Evolutionary conservation across 2,113 vertebrate genomes (phyloP), one percentile per base, ranked within the genome.

Genomic region (Muntiacus muntjak): DNA sequence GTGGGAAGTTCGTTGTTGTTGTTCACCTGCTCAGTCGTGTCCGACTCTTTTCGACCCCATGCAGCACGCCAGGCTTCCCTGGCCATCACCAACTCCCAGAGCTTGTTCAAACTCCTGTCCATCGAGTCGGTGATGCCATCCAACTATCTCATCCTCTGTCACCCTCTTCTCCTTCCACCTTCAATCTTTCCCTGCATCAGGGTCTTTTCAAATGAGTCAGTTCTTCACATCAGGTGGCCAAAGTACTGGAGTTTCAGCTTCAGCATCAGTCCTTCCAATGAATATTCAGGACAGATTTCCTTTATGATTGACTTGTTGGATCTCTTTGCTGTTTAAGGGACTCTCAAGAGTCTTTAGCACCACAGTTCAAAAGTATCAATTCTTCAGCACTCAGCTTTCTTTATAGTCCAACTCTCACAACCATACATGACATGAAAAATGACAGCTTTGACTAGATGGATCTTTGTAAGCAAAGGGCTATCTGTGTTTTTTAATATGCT

Each of bases 71-170:
- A 43, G 71, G 21, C 36, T 26, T 14, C 36, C 71, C 36, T 76
- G 40, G 43, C 71, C 71, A 26, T 76, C 40, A 15, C 40, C 40
- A 76, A 7, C 40, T 76, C 71, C 71, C 0, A 0, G 36, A 26
- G 40, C 36, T 43, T 43, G 12, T 6, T 76, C 71, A 43, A 26
- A 26, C 71, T 26, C 71, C 26, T 14, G 71, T 43, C 71, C 71
- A 26, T 26, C 6, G 0, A 43, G 6, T 76, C 3, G 0, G 71
- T 76, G 40, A 26, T 26, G 21, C 40, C 71, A 76, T 76, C 23
- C 71, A 76, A 76, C 36, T 23, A 43, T 26, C 71, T 43, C 67
- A 40, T 74, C 36, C 36, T 76, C 36, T 43, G 36, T 76, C 15
- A 10, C 17, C 36, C 23, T 19, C 71, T 76, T 76, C 36, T 76